Conservation (phyloP, 2,797 vertebrate genomes). For the Urocyon cinereoargenteus region DNA sequence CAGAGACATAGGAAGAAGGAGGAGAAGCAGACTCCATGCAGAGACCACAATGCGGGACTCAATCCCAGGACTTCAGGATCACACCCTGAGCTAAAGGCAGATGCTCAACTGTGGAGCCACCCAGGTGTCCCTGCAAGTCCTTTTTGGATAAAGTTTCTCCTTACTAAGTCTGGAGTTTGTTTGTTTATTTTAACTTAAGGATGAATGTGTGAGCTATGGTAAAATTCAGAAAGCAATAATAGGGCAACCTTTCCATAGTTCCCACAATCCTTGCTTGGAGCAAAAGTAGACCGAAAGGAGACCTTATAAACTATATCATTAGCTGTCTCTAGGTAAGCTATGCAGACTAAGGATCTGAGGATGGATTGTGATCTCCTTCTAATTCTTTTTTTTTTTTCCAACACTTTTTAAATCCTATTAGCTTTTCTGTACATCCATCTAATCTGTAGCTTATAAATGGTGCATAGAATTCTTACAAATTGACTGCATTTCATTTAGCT, state of each 20-base stretch:
- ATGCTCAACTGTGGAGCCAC: no score
- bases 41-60: no score
- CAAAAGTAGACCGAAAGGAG: neutral
- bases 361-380: neutral
- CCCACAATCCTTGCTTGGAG: neutral
- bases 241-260: neutral
- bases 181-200: neutral
- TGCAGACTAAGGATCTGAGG: neutral
- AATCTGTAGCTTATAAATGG: neutral
- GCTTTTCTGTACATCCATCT: neutral
- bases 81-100: no score
- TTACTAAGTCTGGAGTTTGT: neutral
- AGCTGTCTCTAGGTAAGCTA: neutral
- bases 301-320: neutral
- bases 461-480: neutral
- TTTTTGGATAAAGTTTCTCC: neutral
- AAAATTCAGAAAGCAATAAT: neutral
- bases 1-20: no score
- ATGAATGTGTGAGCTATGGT: neutral
- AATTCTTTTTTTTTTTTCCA: neutral
- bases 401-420: neutral
- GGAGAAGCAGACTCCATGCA: no score
- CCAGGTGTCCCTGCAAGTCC: no score
- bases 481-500: neutral
- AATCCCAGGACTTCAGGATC: no score